Evolutionary conservation across 2,113 vertebrate species (phyloP).

Genomic region (Perccottus glenii): DNA sequence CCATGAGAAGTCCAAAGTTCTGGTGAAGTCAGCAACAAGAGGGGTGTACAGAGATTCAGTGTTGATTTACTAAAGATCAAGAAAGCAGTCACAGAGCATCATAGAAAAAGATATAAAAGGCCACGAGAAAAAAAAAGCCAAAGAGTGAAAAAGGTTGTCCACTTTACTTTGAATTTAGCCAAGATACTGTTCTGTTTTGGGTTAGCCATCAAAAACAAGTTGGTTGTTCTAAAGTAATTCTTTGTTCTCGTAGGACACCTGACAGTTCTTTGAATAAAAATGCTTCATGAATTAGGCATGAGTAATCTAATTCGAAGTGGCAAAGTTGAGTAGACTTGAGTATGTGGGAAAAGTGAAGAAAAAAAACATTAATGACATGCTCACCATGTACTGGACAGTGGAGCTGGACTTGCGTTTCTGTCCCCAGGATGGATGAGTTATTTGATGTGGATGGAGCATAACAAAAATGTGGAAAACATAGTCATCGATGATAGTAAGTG

Average conservation of each 20-base stretch:
- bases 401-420: conserved; percentile 85
- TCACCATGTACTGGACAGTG: conserved; percentile 82
- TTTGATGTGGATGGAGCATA: conserved; percentile 33
- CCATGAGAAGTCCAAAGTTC: not conserved
- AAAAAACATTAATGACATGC: conserved; percentile 52
- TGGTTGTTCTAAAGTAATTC: not conserved
- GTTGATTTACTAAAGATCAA: not conserved
- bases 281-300: not conserved
- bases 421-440: conserved; percentile 43
- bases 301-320: not conserved
- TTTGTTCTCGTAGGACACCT: not conserved
- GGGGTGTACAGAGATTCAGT: not conserved
- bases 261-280: conserved; percentile 6
- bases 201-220: not conserved
- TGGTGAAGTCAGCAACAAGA: not conserved
- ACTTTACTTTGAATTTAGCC: not conserved
- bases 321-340: conserved; percentile 13
- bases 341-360: conserved; percentile 1
- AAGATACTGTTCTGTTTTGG: not conserved
- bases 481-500: conserved; percentile 46
- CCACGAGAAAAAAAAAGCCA: not conserved
- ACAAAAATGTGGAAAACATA: conserved; percentile 17
- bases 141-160: not conserved
- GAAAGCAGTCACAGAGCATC: not conserved
- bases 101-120: not conserved